A percentile compares a stretch with the other conserved stretches of the same genome.
Evolutionary conservation across 2,113 vertebrate species (phyloP).

Genomic region (Ammospiza nelsoni): DNA sequence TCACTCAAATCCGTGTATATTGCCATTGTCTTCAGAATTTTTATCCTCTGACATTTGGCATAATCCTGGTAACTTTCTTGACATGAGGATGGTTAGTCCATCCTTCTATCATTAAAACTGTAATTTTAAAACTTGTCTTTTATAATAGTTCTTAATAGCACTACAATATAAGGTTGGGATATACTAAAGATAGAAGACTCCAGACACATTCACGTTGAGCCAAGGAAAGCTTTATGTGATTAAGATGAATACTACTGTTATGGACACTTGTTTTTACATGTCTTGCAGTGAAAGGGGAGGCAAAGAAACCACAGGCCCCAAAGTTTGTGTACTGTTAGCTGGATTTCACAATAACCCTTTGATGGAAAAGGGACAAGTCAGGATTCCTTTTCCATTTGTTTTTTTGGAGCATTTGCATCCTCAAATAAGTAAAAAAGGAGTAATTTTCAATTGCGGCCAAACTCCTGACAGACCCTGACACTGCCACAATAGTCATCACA

Average conservation of each 20-base stretch:
- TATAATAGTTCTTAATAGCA: not conserved
- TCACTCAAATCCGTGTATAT: not conserved
- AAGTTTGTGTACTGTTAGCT: not conserved
- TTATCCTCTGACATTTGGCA: not conserved
- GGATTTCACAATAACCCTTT: not conserved
- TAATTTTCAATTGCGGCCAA: not conserved
- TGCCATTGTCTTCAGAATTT: not conserved
- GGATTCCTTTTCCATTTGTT: not conserved
- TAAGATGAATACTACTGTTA: not conserved
- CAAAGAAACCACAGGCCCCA: not conserved
- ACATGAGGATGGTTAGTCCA: not conserved
- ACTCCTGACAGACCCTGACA: not conserved
- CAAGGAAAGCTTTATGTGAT: not conserved
- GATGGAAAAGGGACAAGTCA: not conserved
- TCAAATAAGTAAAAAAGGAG: not conserved
- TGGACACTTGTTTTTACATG: not conserved
- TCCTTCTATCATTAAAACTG: not conserved
- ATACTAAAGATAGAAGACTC: not conserved
- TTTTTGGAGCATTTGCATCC: not conserved
- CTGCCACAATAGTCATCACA: not conserved
- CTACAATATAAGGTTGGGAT: not conserved
- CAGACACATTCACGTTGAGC: rapidly evolving
- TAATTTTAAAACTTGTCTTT: not conserved
- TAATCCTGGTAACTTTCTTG: not conserved
- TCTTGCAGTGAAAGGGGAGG: not conserved